phyloP scores from a whole-genome alignment of 2,888 invertebrate genomes.

The Tethea ocularis region DNA sequence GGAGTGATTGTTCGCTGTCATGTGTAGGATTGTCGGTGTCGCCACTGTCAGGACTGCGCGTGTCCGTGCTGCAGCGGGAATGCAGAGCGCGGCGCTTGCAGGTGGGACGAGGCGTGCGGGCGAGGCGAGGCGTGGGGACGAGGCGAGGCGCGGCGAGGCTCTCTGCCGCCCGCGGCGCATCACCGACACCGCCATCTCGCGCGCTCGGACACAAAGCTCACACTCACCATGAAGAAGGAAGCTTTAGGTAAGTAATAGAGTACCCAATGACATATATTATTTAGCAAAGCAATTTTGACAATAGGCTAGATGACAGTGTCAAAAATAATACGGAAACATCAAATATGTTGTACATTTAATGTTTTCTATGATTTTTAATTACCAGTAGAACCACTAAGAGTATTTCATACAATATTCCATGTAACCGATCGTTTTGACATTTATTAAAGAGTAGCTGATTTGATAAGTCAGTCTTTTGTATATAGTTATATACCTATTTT shows the following conservation, averaged over 20 bases:
- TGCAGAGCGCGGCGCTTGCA: slow-evolving; percentile 3
- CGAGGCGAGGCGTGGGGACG: slow-evolving; percentile 13
- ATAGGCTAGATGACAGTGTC: no score
- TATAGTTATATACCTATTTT: no score
- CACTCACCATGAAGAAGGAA: slow-evolving; percentile 69
- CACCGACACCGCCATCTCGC: slow-evolving; percentile 23
- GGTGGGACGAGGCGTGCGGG: slow-evolving; percentile 2
- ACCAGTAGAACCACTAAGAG: no score
- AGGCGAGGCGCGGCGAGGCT: slow-evolving; percentile 21
- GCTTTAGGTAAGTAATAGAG: slow-evolving; percentile 61
- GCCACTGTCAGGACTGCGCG: slow-evolving; percentile 38
- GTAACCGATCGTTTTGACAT: no score
- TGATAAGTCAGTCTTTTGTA: no score
- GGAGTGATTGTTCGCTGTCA: neutral
- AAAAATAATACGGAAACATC: no score
- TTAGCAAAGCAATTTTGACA: no score
- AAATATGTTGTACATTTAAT: no score
- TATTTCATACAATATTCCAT: no score
- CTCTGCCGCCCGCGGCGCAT: slow-evolving; percentile 19
- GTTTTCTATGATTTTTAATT: no score
- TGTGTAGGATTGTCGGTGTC: slow-evolving; percentile 41
- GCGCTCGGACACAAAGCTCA: slow-evolving; percentile 39
- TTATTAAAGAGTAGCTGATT: no score
- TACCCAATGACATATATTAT: no score
- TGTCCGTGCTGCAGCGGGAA: slow-evolving; percentile 24